Base-by-base conservation (phyloP, 1,140 invertebrate genomes). In the Drosophila mojavensis region DNA sequence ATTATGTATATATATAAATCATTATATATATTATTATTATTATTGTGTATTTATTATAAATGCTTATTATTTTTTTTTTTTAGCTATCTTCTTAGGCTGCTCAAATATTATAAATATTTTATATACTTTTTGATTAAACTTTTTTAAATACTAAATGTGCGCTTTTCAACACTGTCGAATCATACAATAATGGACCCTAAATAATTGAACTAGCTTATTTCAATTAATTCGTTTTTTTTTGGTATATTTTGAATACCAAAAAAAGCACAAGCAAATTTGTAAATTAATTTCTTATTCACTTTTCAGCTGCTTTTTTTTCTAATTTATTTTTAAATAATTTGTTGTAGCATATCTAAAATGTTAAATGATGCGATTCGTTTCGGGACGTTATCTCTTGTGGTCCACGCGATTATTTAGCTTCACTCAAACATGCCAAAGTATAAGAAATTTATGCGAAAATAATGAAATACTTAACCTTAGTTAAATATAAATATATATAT, bases 361-460 rank as follows among this genome's bases (percentile, higher is more conserved):
- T 17, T 15, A 28, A 30, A 53, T 56, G 39, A 11, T 48, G n/a
- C n/a, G 24, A 26, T 28, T 11, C 48, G 30, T 5, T 48, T 41
- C 36, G 20, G 26, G 7, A 17, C n/a, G n/a, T 60, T n/a, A 33
- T 17, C 17, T 60, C 43, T 47, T 24, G n/a, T 47, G 55, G 48
- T 54, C 51, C 51, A 48, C 17, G 11, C 24, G 45, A 28, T 58
- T 47, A 47, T 47, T 45, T 30, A 5, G 20, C 15, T 47, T 54
- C 33, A 26, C n/a, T 39, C 60, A 60, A 61, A 69, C 65, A 74
- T 74, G 71, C 71, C 58, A 69, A 69, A 69, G 39, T 60, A 66
- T 66, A 45, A 28, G 45, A 58, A 65, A 15, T 41, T 51, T 45
- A 17, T 63, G 28, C 39, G 48, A 53, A 51, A 66, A 20, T 43